Base-by-base conservation (phyloP, 2,888 invertebrate genomes). In the Clanis bilineata region DNA sequence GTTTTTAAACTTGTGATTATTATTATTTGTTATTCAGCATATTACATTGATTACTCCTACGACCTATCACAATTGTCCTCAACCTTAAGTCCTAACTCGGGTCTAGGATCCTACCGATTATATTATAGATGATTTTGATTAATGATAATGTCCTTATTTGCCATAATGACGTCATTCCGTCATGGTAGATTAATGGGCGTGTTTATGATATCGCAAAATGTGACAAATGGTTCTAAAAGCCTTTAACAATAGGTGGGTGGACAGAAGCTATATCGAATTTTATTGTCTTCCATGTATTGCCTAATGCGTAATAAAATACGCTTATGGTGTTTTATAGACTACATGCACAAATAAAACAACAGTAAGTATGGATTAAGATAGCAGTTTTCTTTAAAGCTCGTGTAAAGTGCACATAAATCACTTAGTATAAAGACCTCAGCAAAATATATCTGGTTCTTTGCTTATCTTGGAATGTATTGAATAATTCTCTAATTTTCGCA, bases 251-350 rank as follows among this genome's bases (percentile, higher is more conserved):
- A 44, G 9, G 51, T 32, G 51, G 51, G 51, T 51, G 51, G 51
- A 18, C 51, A 32, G 32, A 32, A 32, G 10, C 18, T 32, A 23
- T 3, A 23, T 15, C 1, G 51, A 10, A 32, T 51, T 51, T 51
- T 51, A 51, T 51, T 51, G 51, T 28, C 28, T 51, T 28, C 51
- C 51, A 51, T 32, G 28, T 28, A 28, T 18, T 15, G 51, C 23
- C 5, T 51, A 4, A 32, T 18, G 32, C 18, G 15, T 51, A 51
- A 51, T 51, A 32, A 51, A 51, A 18, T 32, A 32, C 9, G 18
- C 15, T n/a, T 18, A 21, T 51, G 47, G 9, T n/a, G 4, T 18
- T 28, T 18, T 32, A 51, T 51, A 32, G 28, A 18, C 18, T 51
- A n/a, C 23, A 23, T 18, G 21, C 18, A 41, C 7, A 7, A 41